Base-by-base conservation (phyloP, 2,888 invertebrate genomes). In the Priocnemis perturbator region DNA sequence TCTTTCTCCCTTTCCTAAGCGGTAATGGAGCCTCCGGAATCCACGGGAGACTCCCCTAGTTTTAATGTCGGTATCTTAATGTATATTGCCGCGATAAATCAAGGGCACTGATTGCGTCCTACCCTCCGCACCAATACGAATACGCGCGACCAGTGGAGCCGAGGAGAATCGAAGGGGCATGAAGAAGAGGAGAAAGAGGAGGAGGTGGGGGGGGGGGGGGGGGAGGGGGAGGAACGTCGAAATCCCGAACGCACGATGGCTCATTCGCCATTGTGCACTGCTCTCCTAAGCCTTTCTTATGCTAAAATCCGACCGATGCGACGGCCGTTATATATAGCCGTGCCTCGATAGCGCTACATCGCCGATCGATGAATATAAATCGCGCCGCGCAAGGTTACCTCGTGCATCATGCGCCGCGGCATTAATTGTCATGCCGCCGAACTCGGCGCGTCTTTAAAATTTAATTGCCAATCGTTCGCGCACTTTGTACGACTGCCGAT, bases 1-100 rank as follows among this genome's bases (percentile, higher is more conserved):
- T n/a, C n/a, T n/a, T 64, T 79, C 58, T 62, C 45, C 60, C 65
- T 53, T 37, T 67, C 64, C 69, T 71, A 76, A 71, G 70, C 69
- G 70, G 50, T 19, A 67, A 59, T 53, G 83, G 83, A 83, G 81
- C 80, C 80, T 71, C 73, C 77, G 79, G 78, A 78, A 82, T 77
- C 84, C 82, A 78, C 82, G 81, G 85, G 83, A 82, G 83, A 84
- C 86, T 88, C 87, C 87, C 85, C 87, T 84, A 87, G 87, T 89
- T 89, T 89, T 88, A 89, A 89, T 87, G 88, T 85, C 84, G 87
- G 87, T 89, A 89, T 89, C 89, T 89, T 89, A 89, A 89, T 89
- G 88, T 89, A 88, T 88, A 89, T 89, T 88, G 88, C 88, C 81
- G 76, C 87, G 83, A 89, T 89, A 89, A 89, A 89, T 89, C 89